Conservation (phyloP, 2,888 invertebrate species). For the Hedychridium roseum region DNA sequence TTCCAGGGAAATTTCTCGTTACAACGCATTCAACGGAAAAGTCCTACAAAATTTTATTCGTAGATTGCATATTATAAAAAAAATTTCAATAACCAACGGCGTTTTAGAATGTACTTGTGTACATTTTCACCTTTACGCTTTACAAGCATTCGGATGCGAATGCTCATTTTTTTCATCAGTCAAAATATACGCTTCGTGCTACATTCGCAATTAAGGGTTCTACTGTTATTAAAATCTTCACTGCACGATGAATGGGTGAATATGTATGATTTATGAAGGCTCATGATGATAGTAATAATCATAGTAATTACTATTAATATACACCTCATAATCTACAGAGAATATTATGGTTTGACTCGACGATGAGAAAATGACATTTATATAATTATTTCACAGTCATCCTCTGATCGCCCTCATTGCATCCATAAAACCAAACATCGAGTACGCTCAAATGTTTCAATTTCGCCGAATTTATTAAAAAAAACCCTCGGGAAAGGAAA, state of each 20-base stretch:
- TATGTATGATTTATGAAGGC: conserved; percentile 46
- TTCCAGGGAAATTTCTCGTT: too few relatives aligned
- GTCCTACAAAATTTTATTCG: too few relatives aligned
- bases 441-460: too few relatives aligned
- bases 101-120: conserved; percentile 16
- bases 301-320: conserved; percentile 35
- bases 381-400: too few relatives aligned
- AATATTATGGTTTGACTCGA: conserved; percentile 52
- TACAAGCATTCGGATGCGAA: too few relatives aligned
- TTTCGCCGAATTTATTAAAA: too few relatives aligned
- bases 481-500: too few relatives aligned
- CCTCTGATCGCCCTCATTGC: too few relatives aligned
- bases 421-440: too few relatives aligned
- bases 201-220: conserved; percentile 5
- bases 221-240: too few relatives aligned
- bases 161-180: background rate
- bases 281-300: conserved; percentile 34
- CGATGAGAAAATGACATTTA: conserved; percentile 28
- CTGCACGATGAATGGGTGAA: conserved; percentile 50
- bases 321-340: conserved; percentile 34
- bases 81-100: background rate
- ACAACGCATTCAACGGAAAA: too few relatives aligned
- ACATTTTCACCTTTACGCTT: conserved; percentile 10
- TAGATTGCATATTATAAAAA: background rate
- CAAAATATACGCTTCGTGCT: background rate